Percentiles rank a stretch among this genome's conserved stretches.
Evolutionary conservation across 2,113 vertebrate genomes (phyloP).

Genomic region (Gambusia affinis): DNA sequence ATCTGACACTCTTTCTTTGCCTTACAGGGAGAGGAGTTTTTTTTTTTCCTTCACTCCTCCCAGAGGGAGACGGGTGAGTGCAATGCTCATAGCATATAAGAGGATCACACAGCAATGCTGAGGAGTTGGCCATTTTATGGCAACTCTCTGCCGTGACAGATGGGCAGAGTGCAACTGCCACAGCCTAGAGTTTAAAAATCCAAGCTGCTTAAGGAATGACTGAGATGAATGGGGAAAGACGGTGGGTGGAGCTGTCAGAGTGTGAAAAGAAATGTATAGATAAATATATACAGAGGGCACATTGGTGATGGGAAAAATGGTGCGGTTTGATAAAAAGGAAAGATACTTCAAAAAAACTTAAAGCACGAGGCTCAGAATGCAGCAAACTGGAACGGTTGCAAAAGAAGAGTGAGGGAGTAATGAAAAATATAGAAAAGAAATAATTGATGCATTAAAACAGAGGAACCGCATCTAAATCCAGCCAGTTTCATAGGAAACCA

Average conservation of each 20-base stretch:
- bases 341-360: constrained; percentile 22
- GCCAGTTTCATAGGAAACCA: constrained; percentile 37
- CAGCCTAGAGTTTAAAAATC: constrained; percentile 68
- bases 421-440: constrained; percentile 34
- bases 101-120: constrained; percentile 68
- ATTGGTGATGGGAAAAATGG: constrained; percentile 35
- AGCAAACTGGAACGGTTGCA: constrained; percentile 19
- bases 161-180: constrained; percentile 70
- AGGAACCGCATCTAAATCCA: constrained; percentile 33
- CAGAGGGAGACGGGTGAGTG: constrained; percentile 57
- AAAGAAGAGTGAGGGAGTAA: constrained; percentile 15
- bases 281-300: constrained; percentile 29
- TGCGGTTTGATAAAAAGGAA: constrained; percentile 31
- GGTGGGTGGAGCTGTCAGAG: constrained; percentile 41
- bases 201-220: constrained; percentile 70
- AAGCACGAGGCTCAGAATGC: constrained; percentile 22
- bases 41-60: constrained; percentile 28
- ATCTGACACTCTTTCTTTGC: constrained; percentile 65
- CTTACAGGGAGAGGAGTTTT: constrained; percentile 46
- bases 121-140: constrained; percentile 74
- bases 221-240: constrained; percentile 38
- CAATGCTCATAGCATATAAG: constrained; percentile 68
- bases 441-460: constrained; percentile 26
- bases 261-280: constrained; percentile 24
- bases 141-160: constrained; percentile 70